Evolutionary conservation across 2,113 vertebrate species (phyloP).

Genomic region (Oncorhynchus kisutch): DNA sequence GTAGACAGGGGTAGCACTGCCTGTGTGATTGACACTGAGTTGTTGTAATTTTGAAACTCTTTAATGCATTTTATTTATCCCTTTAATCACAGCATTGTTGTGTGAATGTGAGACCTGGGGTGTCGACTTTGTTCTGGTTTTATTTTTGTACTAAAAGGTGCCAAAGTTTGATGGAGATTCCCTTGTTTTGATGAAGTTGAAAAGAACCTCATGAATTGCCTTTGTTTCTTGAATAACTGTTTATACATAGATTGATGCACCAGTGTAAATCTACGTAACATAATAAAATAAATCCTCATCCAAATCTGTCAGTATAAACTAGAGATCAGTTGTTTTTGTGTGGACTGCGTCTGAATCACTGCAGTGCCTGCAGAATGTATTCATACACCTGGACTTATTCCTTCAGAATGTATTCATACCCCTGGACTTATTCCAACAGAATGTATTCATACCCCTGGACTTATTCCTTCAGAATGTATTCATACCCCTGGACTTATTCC

Average conservation of each 20-base stretch:
- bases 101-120: slow-evolving; percentile 55
- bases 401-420: too few species aligned
- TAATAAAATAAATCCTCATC: too few species aligned
- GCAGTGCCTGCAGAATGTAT: too few species aligned
- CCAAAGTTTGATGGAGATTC: slow-evolving; percentile 82
- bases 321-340: too few species aligned
- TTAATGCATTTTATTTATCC: slow-evolving; percentile 60
- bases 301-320: too few species aligned
- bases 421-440: too few species aligned
- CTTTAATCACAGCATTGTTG: slow-evolving; percentile 45
- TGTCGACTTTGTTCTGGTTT: slow-evolving; percentile 39
- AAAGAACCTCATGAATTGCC: slow-evolving; percentile 51
- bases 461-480: too few species aligned
- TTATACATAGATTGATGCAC: background rate
- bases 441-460: too few species aligned
- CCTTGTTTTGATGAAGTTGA: slow-evolving; percentile 75
- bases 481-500: too few species aligned
- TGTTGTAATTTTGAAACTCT: slow-evolving; percentile 60
- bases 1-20: slow-evolving; percentile 49
- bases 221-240: background rate
- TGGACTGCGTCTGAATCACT: too few species aligned
- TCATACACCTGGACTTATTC: too few species aligned
- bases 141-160: slow-evolving; percentile 85
- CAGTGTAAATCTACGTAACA: too few species aligned
- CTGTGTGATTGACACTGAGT: slow-evolving; percentile 51